Evolutionary conservation across 2,113 vertebrate species (phyloP), one percentile per base, ranked within the genome.

Genomic region (Pedetes capensis): DNA sequence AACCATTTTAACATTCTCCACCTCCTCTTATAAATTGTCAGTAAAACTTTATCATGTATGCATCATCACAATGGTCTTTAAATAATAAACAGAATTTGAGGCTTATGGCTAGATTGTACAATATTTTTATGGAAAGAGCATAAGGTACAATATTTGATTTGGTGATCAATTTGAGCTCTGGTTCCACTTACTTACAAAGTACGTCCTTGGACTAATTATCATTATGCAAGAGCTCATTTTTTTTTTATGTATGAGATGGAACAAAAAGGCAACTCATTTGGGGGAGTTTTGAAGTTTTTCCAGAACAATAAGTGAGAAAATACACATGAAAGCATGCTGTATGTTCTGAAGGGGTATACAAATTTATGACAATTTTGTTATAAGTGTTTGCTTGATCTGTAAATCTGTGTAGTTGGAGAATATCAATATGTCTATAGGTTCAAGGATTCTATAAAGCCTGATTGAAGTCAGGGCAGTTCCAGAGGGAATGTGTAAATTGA

Each of bases 21-120:
- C 22, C 22, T 95, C 75, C 53, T 89, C 44, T 85, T 74, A 90
- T 76, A 39, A 85, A 51, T n/a, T 88, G 55, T 89, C 82, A 83
- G 66, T 61, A 75, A 51, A 55, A 79, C 55, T 89, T 72, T 75
- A 96, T 95, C n/a, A 96, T 96, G 95, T 91, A 92, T 93, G 39
- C 53, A 95, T 91, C 79, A 78, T 91, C 57, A 94, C 53, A 94
- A 93, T 61, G 51, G 29, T 78, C 51, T 91, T 93, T 97, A 96
- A 96, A 93, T 87, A 93, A 96, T 89, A 92, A 75, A 96, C 72
- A 80, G 49, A 93, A 87, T 72, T 89, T 87, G 13, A 81, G 68
- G 49, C 47, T 93, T 79, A 8, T 93, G 80, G 75, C 57, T 57
- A 87, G 47, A 72, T 23, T 61, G 39, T 49, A 74, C 23, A 85